These are phyloP conservation scores for Tetrapedia diversipes DNA, from an alignment of 2,888 invertebrate species.

Conservation along the genomic window DNA sequence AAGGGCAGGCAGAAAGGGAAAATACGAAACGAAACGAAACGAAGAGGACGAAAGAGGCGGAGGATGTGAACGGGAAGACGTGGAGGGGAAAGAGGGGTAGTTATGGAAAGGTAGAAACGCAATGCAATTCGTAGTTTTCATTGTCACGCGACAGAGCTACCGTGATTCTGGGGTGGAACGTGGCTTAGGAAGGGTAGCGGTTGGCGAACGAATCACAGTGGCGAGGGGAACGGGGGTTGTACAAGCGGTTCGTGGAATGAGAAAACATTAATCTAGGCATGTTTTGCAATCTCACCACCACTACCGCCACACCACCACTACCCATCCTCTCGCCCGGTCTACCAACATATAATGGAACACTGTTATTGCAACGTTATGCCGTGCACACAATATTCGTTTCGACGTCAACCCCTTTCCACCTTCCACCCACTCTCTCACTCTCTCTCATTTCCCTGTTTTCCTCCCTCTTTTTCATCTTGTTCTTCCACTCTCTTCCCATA, in stretches of 20 bases:
- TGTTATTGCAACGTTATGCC: conserved; percentile 81
- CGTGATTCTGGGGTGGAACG: conserved; percentile 65
- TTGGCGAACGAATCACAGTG: conserved; percentile 60
- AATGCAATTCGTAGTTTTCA: conserved; percentile 76
- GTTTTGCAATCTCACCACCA: conserved; percentile 79
- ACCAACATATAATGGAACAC: conserved; percentile 80
- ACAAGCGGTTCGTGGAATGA: conserved; percentile 75
- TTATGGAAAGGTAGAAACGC: conserved; percentile 65
- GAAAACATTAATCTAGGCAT: conserved; percentile 83
- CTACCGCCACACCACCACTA: conserved; percentile 62
- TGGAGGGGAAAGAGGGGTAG: conserved; percentile 38
- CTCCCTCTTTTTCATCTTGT: conserved; percentile 19
- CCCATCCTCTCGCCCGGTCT: conserved; percentile 64
- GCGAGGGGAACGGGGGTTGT: conserved; percentile 62
- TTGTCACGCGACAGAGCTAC: conserved; percentile 72
- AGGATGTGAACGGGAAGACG: too few relatives aligned
- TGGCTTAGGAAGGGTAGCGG: conserved; percentile 61
- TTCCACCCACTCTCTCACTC: conserved; percentile 27
- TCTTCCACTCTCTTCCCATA: conserved; percentile 11
- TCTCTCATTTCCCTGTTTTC: conserved; percentile 45
- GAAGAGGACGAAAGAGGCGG: background rate
- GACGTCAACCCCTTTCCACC: conserved; percentile 60
- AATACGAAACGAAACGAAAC: too few relatives aligned
- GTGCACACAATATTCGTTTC: conserved; percentile 78
- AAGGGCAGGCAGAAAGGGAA: background rate